Percentiles rank a stretch among this genome's conserved stretches.
Conservation (phyloP, 1,140 invertebrate genomes). For the Hylyphantes graminicola region DNA sequence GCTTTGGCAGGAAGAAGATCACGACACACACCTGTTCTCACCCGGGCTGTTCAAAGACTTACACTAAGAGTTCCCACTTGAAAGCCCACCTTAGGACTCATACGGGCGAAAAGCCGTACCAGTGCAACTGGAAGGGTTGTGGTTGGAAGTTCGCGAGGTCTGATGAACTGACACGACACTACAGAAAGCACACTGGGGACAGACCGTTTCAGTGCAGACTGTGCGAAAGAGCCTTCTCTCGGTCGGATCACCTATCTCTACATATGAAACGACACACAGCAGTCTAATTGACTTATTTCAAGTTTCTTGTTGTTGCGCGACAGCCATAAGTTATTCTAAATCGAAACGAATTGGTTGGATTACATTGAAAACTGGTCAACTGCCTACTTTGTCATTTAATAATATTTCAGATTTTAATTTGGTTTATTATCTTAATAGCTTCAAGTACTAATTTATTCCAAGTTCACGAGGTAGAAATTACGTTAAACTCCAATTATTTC, state of each 20-base stretch:
- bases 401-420: no score
- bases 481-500: no score
- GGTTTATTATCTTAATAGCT: no score
- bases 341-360: no score
- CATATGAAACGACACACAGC: conserved; percentile 70
- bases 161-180: conserved; percentile 73
- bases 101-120: conserved; percentile 75
- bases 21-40: conserved; percentile 75
- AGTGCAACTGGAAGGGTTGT: conserved; percentile 73
- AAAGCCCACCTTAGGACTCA: conserved; percentile 77
- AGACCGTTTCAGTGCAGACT: conserved; percentile 67
- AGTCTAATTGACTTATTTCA: conserved; percentile 40
- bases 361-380: no score
- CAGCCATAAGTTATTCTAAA: background rate
- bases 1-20: conserved; percentile 69
- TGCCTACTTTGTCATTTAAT: no score
- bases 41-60: conserved; percentile 78
- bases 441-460: no score
- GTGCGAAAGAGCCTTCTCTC: conserved; percentile 70
- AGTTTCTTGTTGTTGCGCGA: conserved; percentile 8
- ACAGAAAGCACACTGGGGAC: conserved; percentile 69
- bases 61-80: conserved; percentile 80
- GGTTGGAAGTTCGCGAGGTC: conserved; percentile 74
- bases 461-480: no score
- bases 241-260: conserved; percentile 71